phyloP scores from a whole-genome alignment of 1,140 invertebrate genomes.

The Hylyphantes graminicola region DNA sequence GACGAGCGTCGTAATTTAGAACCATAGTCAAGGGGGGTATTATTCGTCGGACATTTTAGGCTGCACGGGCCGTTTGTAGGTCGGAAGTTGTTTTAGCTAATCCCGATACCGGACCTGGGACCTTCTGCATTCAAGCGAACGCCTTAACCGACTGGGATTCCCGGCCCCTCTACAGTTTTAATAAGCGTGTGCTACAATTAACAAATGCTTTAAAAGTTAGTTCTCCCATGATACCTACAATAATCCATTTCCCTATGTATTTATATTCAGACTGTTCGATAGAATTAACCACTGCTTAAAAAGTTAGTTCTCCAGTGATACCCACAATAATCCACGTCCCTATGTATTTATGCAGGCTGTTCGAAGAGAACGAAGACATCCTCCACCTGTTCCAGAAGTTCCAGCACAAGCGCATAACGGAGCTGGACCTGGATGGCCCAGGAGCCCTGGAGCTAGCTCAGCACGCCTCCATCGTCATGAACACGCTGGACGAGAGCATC shows the following conservation, averaged over 20 bases:
- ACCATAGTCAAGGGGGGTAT: too few species aligned
- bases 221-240: background rate
- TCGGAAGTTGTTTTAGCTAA: too few species aligned
- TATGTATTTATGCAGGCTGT: conserved; percentile 75
- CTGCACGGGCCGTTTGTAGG: too few species aligned
- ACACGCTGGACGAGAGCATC: conserved; percentile 83
- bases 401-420: conserved; percentile 79
- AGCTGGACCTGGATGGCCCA: conserved; percentile 82
- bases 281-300: background rate
- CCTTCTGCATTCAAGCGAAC: too few species aligned
- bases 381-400: conserved; percentile 85
- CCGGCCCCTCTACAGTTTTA: background rate
- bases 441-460: conserved; percentile 85
- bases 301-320: background rate
- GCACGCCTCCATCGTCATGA: conserved; percentile 91
- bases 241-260: background rate
- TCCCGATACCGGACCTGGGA: too few species aligned
- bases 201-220: background rate
- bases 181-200: background rate
- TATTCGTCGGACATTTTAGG: too few species aligned
- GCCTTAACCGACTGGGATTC: background rate
- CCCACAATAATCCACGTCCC: background rate
- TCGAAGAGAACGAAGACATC: conserved; percentile 86
- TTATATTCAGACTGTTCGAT: conserved; percentile 84
- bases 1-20: too few species aligned